phyloP scores from a whole-genome alignment of 2,888 invertebrate species.

The Neuroscelio doddi region DNA sequence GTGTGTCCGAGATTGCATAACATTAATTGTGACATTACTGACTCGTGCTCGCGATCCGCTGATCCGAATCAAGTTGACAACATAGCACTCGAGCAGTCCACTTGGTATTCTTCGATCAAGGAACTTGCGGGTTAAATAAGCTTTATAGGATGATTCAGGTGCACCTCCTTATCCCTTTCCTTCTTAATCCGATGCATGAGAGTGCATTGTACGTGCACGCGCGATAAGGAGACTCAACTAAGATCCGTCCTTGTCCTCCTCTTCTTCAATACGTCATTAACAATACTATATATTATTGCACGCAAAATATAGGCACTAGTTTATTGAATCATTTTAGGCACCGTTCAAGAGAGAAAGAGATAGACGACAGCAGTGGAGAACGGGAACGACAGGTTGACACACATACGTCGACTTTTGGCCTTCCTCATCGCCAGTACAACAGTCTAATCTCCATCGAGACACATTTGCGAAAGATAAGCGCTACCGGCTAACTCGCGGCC shows the following conservation, averaged over 20 bases:
- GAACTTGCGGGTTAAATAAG: conserved; percentile 7
- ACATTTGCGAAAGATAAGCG: conserved; percentile 1
- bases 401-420: conserved; percentile 3
- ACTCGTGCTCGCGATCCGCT: conserved; percentile 6
- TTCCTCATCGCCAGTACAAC: neutral
- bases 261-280: conserved; percentile 3
- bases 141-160: conserved; percentile 7
- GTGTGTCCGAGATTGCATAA: conserved; percentile 77
- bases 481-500: neutral
- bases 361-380: neutral
- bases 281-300: conserved; percentile 32
- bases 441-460: neutral
- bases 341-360: conserved; percentile 40
- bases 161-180: neutral
- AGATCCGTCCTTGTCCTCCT: neutral
- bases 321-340: conserved; percentile 64
- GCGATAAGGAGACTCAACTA: too few species aligned
- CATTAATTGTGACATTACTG: conserved; percentile 82
- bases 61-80: conserved; percentile 14
- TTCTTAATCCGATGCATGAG: neutral
- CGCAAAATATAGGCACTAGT: conserved; percentile 56
- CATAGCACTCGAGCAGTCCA: conserved; percentile 14
- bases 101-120: conserved; percentile 11
- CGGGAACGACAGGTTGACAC: conserved; percentile 3
- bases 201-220: neutral